Evolutionary conservation across 2,113 vertebrate genomes (phyloP), one percentile per base, ranked within the genome.

Genomic region (Phodopus roborovskii): DNA sequence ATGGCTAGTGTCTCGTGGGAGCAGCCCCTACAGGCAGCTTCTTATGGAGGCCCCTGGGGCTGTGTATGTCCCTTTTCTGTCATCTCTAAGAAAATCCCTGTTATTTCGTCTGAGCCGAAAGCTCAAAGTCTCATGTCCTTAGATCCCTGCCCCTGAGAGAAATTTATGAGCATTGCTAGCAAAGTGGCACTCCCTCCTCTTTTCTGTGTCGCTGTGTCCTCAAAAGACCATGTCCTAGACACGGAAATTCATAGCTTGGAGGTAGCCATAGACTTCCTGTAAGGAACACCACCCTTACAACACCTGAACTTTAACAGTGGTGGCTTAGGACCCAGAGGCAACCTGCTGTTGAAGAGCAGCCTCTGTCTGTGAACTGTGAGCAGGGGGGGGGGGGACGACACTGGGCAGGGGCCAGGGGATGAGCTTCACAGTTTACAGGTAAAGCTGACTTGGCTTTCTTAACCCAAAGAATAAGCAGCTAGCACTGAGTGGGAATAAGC

Each of bases 71-170:
- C 36, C 58, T 91, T 64, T 89, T 68, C 95, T 97, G 93, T 92
- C 93, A 17, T 20, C 95, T 92, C 58, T 0, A 30, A 70, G 94
- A 93, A 95, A 95, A 94, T 91, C 92, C 78, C 68, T 95, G 92
- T 81, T 96, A 92, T 96, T 96, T 93, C 74, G 88, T 89, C 95
- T 8, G 74, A 93, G 70, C 56, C n/a, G 73, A 36, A 36, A 89
- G 86, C 83, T 94, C 95, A 88, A 94, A 94, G 96, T 91, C 92
- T 81, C n/a, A 58, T 36, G 84, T 84, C 79, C 71, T 95, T 64
- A 62, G 70, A 97, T 93, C 88, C 90, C 92, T 58, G 3, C n/a
- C 77, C 20, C 81, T 58, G 68, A 88, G 62, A 48, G 36, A 86
- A 96, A 96, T 92, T 89, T 90, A 88, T 71, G 93, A 94, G 48